Base-by-base conservation (phyloP, 2,888 invertebrate species). In the Selenia dentaria region DNA sequence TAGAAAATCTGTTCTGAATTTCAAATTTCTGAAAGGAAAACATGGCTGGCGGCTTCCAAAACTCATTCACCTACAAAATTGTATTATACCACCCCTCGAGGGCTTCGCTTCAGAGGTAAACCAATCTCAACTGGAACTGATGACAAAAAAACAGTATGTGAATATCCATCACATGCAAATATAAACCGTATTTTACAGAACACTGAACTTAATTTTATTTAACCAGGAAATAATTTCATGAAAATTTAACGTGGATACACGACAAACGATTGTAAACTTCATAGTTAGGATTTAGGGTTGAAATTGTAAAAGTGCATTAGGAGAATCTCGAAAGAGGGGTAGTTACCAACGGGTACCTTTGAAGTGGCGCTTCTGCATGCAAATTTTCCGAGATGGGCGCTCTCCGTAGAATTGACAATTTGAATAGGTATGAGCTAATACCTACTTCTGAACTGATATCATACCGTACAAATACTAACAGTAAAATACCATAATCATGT, bases 321-420 rank as follows among this genome's bases (percentile, higher is more conserved):
- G n/a, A 27, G 52, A 59, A 50, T 50, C 57, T 55, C 59, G 62
- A 66, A 70, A 64, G 62, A 24, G 74, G 77, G 75, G 74, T 75
- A 78, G 79, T 83, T 82, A 74, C 71, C 70, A 83, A 79, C 76
- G 69, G 81, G 79, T 82, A 77, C 82, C 86, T 90, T 90, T 89
- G 90, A 87, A 88, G 84, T 85, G 83, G 86, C 83, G 86, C 90
- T 89, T 89, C 90, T 87, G 90, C 90, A 89, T 89, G 85, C 87
- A 89, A 88, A 89, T 88, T 74, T 74, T 59, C 64, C 61, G 65
- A 69, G 64, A 62, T 63, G 61, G 64, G 57, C 60, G 59, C 59
- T 63, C 56, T 65, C 59, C 53, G 58, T 61, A 64, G 74, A 73
- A 85, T 82, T 79, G 79, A 3, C 81, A 83, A 83, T 83, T 80